phyloP scores from a whole-genome alignment of 2,113 vertebrate genomes.

The Boulengeromyrus knoepffleri region DNA sequence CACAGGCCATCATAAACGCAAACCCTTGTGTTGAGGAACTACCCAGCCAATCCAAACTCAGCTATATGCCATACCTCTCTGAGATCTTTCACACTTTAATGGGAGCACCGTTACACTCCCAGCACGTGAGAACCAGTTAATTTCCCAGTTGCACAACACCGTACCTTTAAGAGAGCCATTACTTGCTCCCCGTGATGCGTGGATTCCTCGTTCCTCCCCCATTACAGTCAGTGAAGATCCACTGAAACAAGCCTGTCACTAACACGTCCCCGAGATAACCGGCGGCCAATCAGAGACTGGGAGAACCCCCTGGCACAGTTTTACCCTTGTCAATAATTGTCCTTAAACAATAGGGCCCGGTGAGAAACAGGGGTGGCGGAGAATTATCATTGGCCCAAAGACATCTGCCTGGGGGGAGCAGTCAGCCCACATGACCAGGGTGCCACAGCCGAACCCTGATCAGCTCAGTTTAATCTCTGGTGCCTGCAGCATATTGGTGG shows the following conservation, averaged over 20 bases:
- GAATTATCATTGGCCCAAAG: not conserved
- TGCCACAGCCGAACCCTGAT: slow-evolving; percentile 29
- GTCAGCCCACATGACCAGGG: slow-evolving; percentile 30
- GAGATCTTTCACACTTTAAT: not conserved
- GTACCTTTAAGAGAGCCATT: not conserved
- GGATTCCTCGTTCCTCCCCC: not conserved
- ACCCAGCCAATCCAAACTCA: not conserved
- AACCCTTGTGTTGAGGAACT: not conserved
- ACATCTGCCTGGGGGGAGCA: not conserved
- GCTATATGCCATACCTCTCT: not conserved
- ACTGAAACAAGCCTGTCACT: not conserved
- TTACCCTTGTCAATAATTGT: slow-evolving; percentile 47
- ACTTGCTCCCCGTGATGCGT: not conserved
- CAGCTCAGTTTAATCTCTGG: slow-evolving; percentile 28
- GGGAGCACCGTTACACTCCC: not conserved
- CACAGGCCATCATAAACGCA: not conserved
- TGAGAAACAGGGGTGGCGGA: slow-evolving; percentile 32
- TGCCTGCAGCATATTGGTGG: slow-evolving; percentile 37
- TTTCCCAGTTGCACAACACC: not conserved
- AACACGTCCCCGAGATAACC: slow-evolving; percentile 15
- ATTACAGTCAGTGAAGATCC: not conserved
- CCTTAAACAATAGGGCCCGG: slow-evolving; percentile 38
- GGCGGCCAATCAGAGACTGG: slow-evolving; percentile 25
- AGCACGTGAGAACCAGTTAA: not conserved
- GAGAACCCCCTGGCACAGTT: slow-evolving; percentile 22